These are phyloP conservation scores for Scomber japonicus DNA, from an alignment of 2,113 vertebrate species.

Conservation along the genomic window DNA sequence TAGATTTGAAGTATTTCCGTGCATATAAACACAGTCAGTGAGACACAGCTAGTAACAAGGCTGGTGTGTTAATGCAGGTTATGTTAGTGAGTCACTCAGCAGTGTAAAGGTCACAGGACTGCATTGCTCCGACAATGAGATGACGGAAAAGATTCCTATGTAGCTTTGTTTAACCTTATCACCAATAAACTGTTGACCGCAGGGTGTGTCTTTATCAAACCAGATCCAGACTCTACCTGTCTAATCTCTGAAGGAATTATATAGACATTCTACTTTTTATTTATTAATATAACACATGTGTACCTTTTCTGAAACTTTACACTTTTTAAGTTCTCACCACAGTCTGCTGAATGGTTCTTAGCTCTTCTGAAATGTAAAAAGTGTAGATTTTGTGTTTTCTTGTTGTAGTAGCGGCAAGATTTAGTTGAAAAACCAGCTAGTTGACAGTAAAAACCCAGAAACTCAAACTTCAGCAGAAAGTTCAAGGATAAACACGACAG, in stretches of 20 bases:
- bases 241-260: neutral
- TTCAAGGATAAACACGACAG: no score
- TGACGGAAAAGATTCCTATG: neutral
- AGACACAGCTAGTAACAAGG: neutral
- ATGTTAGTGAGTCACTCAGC: conserved; percentile 31
- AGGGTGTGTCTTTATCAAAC: neutral
- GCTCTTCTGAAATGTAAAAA: no score
- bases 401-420: no score
- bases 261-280: neutral
- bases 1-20: neutral
- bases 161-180: no score
- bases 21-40: neutral
- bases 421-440: no score
- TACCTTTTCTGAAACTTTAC: no score
- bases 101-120: neutral
- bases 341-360: no score
- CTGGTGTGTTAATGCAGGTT: neutral
- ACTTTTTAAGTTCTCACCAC: no score
- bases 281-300: no score
- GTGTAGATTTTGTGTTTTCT: no score
- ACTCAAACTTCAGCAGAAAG: no score
- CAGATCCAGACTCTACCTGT: neutral
- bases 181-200: neutral
- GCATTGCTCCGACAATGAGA: neutral
- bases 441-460: no score